Percentiles rank a stretch among this genome's conserved stretches.
Conservation (phyloP, 2,888 invertebrate species). For the Apoderus coryli region DNA sequence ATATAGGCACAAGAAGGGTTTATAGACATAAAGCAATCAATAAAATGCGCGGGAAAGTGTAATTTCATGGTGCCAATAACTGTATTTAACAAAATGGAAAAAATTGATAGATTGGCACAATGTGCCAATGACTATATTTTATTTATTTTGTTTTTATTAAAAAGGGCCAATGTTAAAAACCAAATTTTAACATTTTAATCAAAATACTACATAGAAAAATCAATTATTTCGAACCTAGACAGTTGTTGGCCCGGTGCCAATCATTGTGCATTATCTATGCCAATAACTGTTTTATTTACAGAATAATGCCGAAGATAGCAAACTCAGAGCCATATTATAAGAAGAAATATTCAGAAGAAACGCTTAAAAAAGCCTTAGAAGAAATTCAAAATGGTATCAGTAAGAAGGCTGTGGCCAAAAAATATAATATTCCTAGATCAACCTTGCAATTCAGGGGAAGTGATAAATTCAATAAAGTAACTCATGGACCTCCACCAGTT, state of each 20-base stretch:
- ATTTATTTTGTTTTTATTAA: slow-evolving; percentile 2
- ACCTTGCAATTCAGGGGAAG: slow-evolving; percentile 11
- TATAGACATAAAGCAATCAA: slow-evolving; percentile 2
- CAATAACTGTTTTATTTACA: slow-evolving; percentile 4
- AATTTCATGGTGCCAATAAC: slow-evolving; percentile 1
- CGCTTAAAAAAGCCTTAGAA: slow-evolving; percentile 9
- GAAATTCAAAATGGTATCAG: slow-evolving; percentile 10
- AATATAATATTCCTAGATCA: slow-evolving; percentile 9
- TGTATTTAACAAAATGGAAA: slow-evolving; percentile 1
- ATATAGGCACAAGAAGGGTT: slow-evolving; percentile 3
- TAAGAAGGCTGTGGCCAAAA: slow-evolving; percentile 6
- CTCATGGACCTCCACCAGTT: slow-evolving; percentile 9
- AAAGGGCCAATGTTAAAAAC: slow-evolving; percentile 3
- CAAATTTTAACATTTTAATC: neutral
- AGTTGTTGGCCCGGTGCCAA: slow-evolving; percentile 2
- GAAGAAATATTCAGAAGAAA: slow-evolving; percentile 7
- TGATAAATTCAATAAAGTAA: slow-evolving; percentile 8
- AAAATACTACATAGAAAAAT: neutral
- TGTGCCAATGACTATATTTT: slow-evolving; percentile 2
- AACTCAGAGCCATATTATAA: slow-evolving; percentile 5
- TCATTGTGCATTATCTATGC: slow-evolving; percentile 1
- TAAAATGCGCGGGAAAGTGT: slow-evolving; percentile 3
- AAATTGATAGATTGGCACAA: neutral
- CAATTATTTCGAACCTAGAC: slow-evolving; percentile 1
- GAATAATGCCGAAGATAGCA: slow-evolving; percentile 7